Conservation (phyloP, 1,140 invertebrate species). For the Ctenoplectra terminalis region DNA sequence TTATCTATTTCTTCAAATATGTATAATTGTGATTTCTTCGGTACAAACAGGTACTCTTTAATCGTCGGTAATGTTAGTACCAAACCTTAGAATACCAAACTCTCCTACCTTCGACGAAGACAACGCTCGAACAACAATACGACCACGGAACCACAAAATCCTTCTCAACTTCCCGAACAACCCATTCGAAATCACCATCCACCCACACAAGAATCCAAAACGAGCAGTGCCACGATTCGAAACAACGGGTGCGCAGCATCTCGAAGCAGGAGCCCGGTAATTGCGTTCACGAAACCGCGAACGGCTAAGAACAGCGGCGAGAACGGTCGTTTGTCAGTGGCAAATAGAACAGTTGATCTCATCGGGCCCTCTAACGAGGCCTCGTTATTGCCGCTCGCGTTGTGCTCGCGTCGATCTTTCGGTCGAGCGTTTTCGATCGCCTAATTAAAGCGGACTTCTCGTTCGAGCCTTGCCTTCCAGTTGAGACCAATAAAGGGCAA, state of each 20-base stretch:
- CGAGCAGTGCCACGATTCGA: not conserved
- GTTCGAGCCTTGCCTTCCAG: not conserved
- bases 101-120: too few species aligned
- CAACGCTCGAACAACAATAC: too few species aligned
- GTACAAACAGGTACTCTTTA: too few species aligned
- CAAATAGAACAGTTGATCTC: conserved; percentile 31
- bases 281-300: conserved; percentile 27
- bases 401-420: conserved; percentile 20
- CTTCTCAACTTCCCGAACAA: too few species aligned
- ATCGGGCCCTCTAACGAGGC: conserved; percentile 39
- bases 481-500: conserved; percentile 58
- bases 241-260: not conserved
- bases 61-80: too few species aligned
- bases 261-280: not conserved
- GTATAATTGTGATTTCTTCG: too few species aligned
- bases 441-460: conserved; percentile 62
- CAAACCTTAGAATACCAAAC: too few species aligned
- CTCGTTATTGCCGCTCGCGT: conserved; percentile 41
- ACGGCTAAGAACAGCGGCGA: conserved; percentile 8
- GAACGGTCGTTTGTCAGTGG: conserved; percentile 34
- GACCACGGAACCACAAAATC: not conserved
- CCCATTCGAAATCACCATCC: not conserved
- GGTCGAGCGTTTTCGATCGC: conserved; percentile 19
- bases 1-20: too few species aligned
- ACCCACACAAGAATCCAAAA: not conserved